Evolutionary conservation across 2,797 vertebrate genomes (phyloP), one percentile per base, ranked within the genome.

Genomic region (Phataginus tricuspis): DNA sequence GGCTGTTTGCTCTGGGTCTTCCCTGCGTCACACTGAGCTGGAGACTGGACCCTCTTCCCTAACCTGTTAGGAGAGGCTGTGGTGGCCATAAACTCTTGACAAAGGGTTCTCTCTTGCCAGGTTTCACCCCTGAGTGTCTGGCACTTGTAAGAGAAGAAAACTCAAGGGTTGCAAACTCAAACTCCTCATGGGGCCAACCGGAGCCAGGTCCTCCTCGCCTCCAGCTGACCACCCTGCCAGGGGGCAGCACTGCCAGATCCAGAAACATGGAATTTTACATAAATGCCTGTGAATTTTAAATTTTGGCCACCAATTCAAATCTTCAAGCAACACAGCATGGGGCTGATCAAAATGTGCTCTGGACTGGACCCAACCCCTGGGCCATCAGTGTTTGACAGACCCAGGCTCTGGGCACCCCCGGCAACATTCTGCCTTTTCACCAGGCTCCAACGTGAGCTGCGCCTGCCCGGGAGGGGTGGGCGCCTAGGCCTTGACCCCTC

Each of bases 231-330:
- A 63, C 31, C 29, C 69, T 23, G 6, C 0, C 4, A 31, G 49
- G 2, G 23, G 39, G 34, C 23, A 0, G 0, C 5, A 12, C 2
- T 1, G 45, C 72, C 53, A 19, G 23, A 27, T 8, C 49, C 8
- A 18, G 57, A 88, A 23, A 55, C 2, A 37, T 1, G 5, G 59
- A 39, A 12, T 42, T 42, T 14, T 3, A 5, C 16, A 5, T 3
- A 27, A 34, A 93, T 4, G 4, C 37, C 53, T 49, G 59, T 29
- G 42, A 66, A 57, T 75, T 82, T 77, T 59, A 63, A 25, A 71
- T 19, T 3, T 4, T 14, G 61, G 88, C 45, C 7, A 79, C 72
- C 39, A n/a, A 23, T 18, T 39, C 53, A 29, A 34, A 15, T 2
- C 27, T 77, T 42, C 69, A 61, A 83, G 45, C 72, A 51, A 63